These are phyloP conservation scores for Mesorhabditis sp. DNA, from an alignment of 2,888 invertebrate genomes.

Conservation along the genomic window DNA sequence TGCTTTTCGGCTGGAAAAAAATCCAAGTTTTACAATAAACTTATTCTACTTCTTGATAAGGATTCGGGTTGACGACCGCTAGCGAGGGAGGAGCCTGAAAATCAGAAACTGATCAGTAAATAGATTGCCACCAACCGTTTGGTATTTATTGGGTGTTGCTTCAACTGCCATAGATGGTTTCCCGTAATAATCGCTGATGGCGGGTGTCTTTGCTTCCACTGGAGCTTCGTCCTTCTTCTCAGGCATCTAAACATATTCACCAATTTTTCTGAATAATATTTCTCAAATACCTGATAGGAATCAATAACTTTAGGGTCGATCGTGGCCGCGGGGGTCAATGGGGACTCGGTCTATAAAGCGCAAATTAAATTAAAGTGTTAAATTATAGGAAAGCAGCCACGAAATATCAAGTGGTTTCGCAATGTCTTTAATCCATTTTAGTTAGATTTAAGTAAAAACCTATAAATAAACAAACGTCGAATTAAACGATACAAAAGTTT, in stretches of 20 bases:
- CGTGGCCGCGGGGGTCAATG: conserved; percentile 1
- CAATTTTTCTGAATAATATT: background rate
- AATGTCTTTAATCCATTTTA: no score
- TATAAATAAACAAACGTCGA: no score
- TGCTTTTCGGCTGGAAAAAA: background rate
- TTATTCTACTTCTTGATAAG: no score
- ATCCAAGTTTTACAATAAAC: no score
- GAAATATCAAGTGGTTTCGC: background rate
- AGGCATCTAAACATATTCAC: background rate
- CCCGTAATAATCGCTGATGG: conserved; percentile 4
- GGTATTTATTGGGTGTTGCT: background rate
- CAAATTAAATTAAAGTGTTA: no score
- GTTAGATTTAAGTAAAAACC: no score
- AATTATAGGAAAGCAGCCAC: background rate
- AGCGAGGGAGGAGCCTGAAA: no score
- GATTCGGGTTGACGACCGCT: no score
- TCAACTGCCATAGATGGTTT: background rate
- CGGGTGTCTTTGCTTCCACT: background rate
- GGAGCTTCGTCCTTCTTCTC: background rate
- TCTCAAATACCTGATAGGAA: conserved; percentile 1
- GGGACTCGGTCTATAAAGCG: background rate
- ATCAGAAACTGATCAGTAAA: background rate
- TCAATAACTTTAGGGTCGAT: background rate
- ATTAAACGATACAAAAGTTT: background rate
- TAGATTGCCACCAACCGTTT: background rate